Base-by-base conservation (phyloP, 2,797 vertebrate genomes). In the Rousettus madagascariensis region DNA sequence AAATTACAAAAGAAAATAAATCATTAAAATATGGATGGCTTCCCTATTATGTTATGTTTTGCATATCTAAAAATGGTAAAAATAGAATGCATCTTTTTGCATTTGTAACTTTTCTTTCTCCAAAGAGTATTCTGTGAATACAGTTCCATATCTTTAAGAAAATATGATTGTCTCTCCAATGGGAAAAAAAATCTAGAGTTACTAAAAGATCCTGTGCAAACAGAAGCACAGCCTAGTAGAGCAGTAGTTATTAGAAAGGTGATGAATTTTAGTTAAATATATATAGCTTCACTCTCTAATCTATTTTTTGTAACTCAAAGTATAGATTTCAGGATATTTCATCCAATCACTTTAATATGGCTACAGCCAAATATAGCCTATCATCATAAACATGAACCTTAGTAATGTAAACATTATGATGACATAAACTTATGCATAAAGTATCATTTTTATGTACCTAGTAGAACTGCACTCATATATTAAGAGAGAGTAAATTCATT, bases 401-500 rank as follows among this genome's bases (percentile, higher is more conserved):
- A 86, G 36, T 57, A 79, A 63, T 68, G 6, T 77, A 96, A 94
- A 84, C n/a, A 53, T 63, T 78, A 78, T 51, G 65, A 65, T 74
- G 33, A 41, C 15, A 59, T 30, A 96, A 65, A 78, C 20, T 38
- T 91, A 38, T 80, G 51, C 51, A 94, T 90, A 84, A 82, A 90
- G 93, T 85, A 65, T 10, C 24, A 46, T 74, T 51, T 85, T 74
- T 71, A 57, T 96, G 15, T 84, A 13, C 55, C 61, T 65, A 43
- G 9, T 74, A 6, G 13, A 69, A 89, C 5, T 59, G 53, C 79
- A 66, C 55, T 92, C 91, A 88, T 15, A 9, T 71, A 78, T 95
- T 95, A 96, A 93, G 41, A 93, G 57, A 77, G 96, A 96, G 91
- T 93, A 79, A 93, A 96, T 91, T 78, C 24, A 78, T 84, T 79